Percentiles rank a stretch among this genome's conserved stretches.
These are phyloP conservation scores for Deilephila porcellus DNA, from an alignment of 2,888 invertebrate genomes.

Conservation along the genomic window DNA sequence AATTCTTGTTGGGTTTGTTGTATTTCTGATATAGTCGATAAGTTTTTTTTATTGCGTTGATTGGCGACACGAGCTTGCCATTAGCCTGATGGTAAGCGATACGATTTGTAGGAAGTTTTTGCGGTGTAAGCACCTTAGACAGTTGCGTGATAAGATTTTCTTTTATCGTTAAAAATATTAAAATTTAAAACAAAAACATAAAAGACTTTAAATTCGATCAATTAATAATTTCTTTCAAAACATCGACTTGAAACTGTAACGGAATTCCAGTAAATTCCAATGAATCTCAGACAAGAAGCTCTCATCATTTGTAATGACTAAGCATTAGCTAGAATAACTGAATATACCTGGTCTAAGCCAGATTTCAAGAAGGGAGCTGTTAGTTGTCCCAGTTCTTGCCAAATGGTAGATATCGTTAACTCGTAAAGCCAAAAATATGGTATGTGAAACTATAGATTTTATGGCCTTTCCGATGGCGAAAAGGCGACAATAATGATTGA, in stretches of 20 bases:
- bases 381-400: neutral
- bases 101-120: too few species aligned
- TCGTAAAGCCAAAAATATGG: neutral
- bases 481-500: too few species aligned
- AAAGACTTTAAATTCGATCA: neutral
- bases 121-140: too few species aligned
- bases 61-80: too few species aligned
- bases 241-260: neutral
- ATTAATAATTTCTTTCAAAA: neutral
- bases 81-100: too few species aligned
- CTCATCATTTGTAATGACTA: neutral
- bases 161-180: too few species aligned
- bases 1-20: neutral
- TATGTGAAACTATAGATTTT: too few species aligned
- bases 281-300: neutral
- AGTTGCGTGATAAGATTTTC: too few species aligned
- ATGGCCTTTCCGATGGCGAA: too few species aligned
- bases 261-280: neutral
- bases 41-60: too few species aligned
- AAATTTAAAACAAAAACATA: too few species aligned
- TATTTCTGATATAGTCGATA: neutral
- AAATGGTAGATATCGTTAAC: neutral
- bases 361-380: neutral
- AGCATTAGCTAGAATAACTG: neutral
- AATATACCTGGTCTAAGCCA: neutral